Evolutionary conservation across 2,113 vertebrate species (phyloP), one percentile per base, ranked within the genome.

Genomic region (Hypomesus transpacificus): DNA sequence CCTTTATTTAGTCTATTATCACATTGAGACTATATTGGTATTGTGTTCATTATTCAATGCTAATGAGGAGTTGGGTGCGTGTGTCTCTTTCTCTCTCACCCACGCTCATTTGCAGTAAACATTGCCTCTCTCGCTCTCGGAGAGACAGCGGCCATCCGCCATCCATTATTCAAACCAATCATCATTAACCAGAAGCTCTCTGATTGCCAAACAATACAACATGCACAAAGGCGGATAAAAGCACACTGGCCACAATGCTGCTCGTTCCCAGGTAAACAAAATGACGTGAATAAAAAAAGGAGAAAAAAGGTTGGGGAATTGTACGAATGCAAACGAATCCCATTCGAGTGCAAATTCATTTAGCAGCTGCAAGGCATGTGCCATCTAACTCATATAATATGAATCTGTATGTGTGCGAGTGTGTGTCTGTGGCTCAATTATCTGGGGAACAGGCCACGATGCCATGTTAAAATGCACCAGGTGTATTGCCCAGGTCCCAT

Each of bases 11-110:
- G 68, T 75, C 60, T 78, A 65, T 81, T 80, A 80, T 82, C 82
- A 75, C 83, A 82, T 82, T 72, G 78, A 39, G 46, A 50, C 67
- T 78, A 75, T 80, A 83, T 73, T 82, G 77, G 77, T 81, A 78
- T 82, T 51, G 74, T 78, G 59, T 84, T 84, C 70, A 84, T 88
- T 84, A 82, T 75, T 31, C 50, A 50, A 58, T 6, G 76, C 68
- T 82, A 88, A 87, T 87, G 78, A 83, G 75, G 24, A 34, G 24
- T 58, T 24, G 28, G 24, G 22, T 68, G 21, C 0, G 26, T 17
- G 26, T 24, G 46, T 59, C 17, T 22, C 57, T 60, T 56, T 68
- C 21, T 69, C 8, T 18, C 14, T 22, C 57, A 20, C 46, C 67
- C 54, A 20, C 46, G 65, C 54, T 71, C 69, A 80, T 77, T 70